Percentiles rank a stretch among this genome's conserved stretches.
Conservation (phyloP, 1,140 invertebrate genomes). For the Brachionus manjavacas region DNA sequence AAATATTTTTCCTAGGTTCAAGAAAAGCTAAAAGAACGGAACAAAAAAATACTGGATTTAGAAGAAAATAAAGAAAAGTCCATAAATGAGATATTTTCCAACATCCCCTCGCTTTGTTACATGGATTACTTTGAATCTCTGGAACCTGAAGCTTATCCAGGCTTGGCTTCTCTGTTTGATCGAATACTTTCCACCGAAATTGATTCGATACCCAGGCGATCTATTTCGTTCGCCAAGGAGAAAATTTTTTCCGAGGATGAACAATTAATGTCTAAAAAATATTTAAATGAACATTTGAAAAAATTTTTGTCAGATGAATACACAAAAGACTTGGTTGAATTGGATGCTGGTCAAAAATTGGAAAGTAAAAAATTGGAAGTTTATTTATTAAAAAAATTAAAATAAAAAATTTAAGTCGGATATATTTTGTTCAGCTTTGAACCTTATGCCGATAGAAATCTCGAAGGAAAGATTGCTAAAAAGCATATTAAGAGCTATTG, state of each 20-base stretch:
- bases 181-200: neutral
- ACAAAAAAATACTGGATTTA: neutral
- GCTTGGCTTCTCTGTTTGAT: neutral
- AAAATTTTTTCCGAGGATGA: conserved; percentile 29
- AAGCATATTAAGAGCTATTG: conserved; percentile 23
- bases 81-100: neutral
- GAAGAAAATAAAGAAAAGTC: conserved; percentile 39
- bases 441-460: neutral
- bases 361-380: neutral
- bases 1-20: neutral
- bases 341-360: neutral
- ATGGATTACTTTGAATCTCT: conserved; percentile 28
- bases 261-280: conserved; percentile 6
- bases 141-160: neutral
- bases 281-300: neutral
- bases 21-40: neutral
- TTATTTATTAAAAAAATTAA: neutral
- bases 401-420: neutral
- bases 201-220: conserved; percentile 1
- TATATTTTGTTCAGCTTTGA: conserved; percentile 19
- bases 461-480: neutral
- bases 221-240: conserved; percentile 26
- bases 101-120: neutral
- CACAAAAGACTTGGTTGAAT: neutral
- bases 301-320: neutral